phyloP scores from a whole-genome alignment of 23 tunicate genomes.

The Trididemnum nubilum region DNA sequence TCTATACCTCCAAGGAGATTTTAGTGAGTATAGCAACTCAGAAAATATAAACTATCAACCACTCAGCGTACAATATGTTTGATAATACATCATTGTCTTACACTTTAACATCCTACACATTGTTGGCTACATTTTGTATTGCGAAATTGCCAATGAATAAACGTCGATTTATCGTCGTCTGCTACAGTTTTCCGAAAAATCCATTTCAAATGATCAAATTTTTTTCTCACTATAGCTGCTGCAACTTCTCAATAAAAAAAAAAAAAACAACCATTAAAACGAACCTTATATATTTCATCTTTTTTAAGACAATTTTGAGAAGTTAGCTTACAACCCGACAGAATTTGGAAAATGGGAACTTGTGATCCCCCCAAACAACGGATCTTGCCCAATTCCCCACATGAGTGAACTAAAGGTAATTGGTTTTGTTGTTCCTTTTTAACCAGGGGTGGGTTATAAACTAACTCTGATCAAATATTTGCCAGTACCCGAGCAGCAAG shows the following conservation, averaged over 20 bases:
- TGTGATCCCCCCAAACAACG: slow-evolving; percentile 50
- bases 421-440: too few species aligned
- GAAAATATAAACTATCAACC: not conserved
- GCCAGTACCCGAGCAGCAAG: not conserved
- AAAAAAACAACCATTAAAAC: too few species aligned
- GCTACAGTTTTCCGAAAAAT: too few species aligned
- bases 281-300: not conserved
- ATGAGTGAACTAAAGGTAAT: slow-evolving; percentile 48
- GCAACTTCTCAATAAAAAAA: too few species aligned
- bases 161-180: too few species aligned
- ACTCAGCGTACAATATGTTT: not conserved
- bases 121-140: too few species aligned
- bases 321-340: not conserved
- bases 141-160: too few species aligned
- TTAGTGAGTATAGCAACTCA: slow-evolving; percentile 55
- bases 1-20: slow-evolving; percentile 67
- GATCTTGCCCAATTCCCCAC: slow-evolving; percentile 64
- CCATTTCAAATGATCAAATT: too few species aligned
- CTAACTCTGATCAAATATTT: not conserved
- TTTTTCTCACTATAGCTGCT: too few species aligned
- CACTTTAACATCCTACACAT: too few species aligned
- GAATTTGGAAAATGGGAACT: slow-evolving; percentile 67
- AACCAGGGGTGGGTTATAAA: not conserved
- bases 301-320: slow-evolving; percentile 55
- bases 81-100: too few species aligned